phyloP scores from a whole-genome alignment of 2,797 vertebrate genomes.

The Alosa sapidissima region DNA sequence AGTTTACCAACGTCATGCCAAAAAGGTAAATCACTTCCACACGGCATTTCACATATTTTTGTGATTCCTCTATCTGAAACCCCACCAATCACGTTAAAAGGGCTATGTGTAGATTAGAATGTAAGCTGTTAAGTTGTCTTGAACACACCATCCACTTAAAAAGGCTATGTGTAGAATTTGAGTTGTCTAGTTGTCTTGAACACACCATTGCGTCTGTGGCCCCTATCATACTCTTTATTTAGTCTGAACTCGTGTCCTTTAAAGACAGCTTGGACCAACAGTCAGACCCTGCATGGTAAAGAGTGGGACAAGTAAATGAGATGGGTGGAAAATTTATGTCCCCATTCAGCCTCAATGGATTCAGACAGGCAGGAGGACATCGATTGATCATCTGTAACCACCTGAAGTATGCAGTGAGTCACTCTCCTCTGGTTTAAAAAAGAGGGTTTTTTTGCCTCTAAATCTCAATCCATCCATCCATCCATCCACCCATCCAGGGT shows the following conservation, averaged over 20 bases:
- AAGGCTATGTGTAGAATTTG: no score
- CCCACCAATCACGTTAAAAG: background rate
- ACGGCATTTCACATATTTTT: background rate
- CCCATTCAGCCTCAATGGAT: background rate
- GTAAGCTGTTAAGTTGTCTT: no score
- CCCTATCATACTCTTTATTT: no score
- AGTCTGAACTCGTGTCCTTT: background rate
- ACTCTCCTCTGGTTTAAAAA: background rate
- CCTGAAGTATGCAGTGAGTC: background rate
- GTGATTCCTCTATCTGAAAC: background rate
- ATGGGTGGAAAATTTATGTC: background rate
- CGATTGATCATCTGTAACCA: slow-evolving; percentile 12
- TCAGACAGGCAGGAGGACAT: background rate
- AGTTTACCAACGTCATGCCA: no score
- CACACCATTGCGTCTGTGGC: no score
- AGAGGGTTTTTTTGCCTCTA: background rate
- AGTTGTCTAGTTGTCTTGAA: no score
- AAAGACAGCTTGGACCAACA: background rate
- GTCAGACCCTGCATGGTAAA: background rate
- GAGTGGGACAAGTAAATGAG: background rate
- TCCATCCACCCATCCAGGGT: background rate
- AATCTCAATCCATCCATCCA: background rate
- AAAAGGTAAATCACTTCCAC: no score
- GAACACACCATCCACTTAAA: no score
- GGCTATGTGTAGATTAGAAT: no score